phyloP scores from a whole-genome alignment of 2,113 vertebrate genomes.

The Fregetta grallaria region DNA sequence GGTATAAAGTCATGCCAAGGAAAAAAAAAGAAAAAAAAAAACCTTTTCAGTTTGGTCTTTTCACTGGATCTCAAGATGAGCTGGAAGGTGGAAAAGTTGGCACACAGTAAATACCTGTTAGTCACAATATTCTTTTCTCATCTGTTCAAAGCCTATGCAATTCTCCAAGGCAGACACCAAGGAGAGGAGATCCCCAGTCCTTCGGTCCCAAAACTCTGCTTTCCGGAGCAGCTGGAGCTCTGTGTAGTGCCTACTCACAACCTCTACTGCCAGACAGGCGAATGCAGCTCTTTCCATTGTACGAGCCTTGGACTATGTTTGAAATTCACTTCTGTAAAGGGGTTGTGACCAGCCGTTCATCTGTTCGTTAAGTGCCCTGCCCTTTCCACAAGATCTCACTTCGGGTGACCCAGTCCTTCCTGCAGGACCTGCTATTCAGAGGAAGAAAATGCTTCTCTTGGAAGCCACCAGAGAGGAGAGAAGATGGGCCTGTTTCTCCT shows the following conservation, averaged over 20 bases:
- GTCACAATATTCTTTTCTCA: neutral
- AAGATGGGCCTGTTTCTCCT: neutral
- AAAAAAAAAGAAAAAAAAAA: neutral
- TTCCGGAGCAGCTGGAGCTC: neutral
- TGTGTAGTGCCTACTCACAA: neutral
- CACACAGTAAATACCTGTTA: neutral
- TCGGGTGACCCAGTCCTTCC: neutral
- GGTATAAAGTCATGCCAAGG: neutral
- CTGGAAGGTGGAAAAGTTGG: neutral
- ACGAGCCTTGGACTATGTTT: neutral
- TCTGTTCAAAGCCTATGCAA: neutral
- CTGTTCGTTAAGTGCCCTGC: neutral
- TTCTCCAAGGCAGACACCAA: neutral
- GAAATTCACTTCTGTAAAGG: neutral
- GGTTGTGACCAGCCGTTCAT: neutral
- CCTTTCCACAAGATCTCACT: neutral
- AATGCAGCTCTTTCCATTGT: neutral
- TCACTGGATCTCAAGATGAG: neutral
- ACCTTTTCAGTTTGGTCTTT: neutral
- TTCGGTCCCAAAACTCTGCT: neutral
- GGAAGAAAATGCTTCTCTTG: neutral
- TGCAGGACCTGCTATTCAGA: accelerated
- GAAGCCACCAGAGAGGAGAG: neutral
- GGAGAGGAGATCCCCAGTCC: neutral
- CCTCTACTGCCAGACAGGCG: neutral